Evolutionary conservation across 2,797 vertebrate species (phyloP).

Genomic region (Loris lydekkerianus): DNA sequence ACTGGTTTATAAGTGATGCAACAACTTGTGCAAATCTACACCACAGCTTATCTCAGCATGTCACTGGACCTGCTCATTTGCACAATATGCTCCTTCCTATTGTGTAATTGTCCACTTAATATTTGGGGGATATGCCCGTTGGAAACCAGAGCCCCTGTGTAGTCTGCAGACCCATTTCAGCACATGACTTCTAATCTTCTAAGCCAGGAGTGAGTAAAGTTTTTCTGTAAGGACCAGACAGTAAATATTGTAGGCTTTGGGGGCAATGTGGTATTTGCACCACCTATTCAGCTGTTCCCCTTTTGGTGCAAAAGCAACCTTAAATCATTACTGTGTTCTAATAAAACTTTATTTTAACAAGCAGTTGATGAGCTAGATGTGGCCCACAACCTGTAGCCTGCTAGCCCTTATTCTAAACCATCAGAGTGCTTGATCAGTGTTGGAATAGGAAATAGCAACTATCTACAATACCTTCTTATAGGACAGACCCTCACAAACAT

Average conservation of each 20-base stretch:
- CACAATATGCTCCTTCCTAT: not conserved
- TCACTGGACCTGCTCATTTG: not conserved
- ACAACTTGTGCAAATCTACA: not conserved
- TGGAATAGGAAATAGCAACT: not conserved
- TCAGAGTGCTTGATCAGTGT: not conserved
- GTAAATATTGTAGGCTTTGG: not conserved
- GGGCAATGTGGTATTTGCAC: not conserved
- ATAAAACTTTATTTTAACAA: not conserved
- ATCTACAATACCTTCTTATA: not conserved
- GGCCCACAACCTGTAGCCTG: not conserved
- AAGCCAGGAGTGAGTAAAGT: not conserved
- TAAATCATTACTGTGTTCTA: not conserved
- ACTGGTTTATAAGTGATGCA: not conserved
- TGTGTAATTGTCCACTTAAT: not conserved
- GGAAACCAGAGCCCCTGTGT: not conserved
- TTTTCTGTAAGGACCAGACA: not conserved
- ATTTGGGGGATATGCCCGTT: not conserved
- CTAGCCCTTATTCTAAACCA: not conserved
- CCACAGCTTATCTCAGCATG: not conserved
- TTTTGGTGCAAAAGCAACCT: not conserved
- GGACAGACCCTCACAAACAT: not conserved
- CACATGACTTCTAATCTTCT: not conserved
- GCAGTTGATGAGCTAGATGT: not conserved
- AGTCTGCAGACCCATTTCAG: not conserved
- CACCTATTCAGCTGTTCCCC: not conserved